Conservation (phyloP, 2,888 invertebrate species). For the Synergus gifuensis region DNA sequence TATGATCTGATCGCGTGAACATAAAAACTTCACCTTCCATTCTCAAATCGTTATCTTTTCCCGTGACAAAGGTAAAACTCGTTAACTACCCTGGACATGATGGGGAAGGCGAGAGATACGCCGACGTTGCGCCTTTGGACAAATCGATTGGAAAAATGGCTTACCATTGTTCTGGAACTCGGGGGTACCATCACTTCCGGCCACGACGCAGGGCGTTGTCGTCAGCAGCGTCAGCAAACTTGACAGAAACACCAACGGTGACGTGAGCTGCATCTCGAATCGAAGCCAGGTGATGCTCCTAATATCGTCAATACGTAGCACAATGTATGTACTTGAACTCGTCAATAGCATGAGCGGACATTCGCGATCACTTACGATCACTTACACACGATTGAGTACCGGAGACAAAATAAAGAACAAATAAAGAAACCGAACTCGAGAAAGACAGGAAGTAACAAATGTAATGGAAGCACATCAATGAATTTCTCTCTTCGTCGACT, state of each 20-base stretch:
- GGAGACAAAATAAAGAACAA: background rate
- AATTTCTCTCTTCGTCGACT: slow-evolving; percentile 1
- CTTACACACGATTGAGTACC: background rate
- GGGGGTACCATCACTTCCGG: slow-evolving; percentile 63
- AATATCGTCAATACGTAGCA: slow-evolving; percentile 54
- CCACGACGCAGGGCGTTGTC: slow-evolving; percentile 53
- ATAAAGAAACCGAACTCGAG: background rate
- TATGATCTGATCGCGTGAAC: background rate
- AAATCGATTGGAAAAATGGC: slow-evolving; percentile 59
- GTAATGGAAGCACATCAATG: background rate
- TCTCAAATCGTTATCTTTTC: background rate
- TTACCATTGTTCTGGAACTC: slow-evolving; percentile 75
- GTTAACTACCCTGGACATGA: background rate
- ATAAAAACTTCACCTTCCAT: background rate
- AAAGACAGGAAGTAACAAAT: background rate
- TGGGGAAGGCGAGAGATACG: background rate
- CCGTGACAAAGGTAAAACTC: background rate
- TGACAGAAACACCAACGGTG: slow-evolving; percentile 70
- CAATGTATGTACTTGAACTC: slow-evolving; percentile 43
- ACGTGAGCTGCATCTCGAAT: slow-evolving; percentile 72
- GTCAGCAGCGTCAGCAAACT: slow-evolving; percentile 70
- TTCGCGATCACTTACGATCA: background rate
- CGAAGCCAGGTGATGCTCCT: slow-evolving; percentile 58
- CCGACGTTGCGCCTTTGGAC: background rate
- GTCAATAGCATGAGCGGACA: background rate